Percentiles rank a stretch among this genome's conserved stretches.
Evolutionary conservation across 2,113 vertebrate genomes (phyloP).

Genomic region (Maccullochella peelii): DNA sequence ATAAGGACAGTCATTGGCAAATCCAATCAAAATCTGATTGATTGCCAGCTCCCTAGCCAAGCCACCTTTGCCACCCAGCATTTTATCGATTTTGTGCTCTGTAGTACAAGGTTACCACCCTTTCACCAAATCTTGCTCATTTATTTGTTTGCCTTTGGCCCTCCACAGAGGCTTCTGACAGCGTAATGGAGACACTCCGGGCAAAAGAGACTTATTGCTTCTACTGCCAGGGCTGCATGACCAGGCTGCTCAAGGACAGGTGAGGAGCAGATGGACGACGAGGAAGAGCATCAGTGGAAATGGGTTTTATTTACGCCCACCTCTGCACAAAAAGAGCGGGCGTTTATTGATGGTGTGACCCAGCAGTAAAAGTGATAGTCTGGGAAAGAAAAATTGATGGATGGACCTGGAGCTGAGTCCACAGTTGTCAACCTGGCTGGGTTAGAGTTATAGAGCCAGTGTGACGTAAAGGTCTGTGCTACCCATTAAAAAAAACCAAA

Average conservation of each 20-base stretch:
- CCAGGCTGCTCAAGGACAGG: constrained; percentile 86
- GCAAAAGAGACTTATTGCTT: constrained; percentile 84
- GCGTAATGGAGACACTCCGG: constrained; percentile 83
- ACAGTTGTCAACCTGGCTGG: constrained; percentile 48
- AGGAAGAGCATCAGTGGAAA: constrained; percentile 23
- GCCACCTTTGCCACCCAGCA: constrained; percentile 43
- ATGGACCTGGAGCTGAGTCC: constrained; percentile 48
- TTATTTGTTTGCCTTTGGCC: constrained; percentile 56
- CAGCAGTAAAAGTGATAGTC: constrained; percentile 37
- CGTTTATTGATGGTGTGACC: constrained; percentile 60
- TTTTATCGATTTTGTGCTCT: constrained; percentile 60
- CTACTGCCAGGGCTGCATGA: constrained; percentile 91
- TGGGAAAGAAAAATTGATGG: constrained; percentile 47
- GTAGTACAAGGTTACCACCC: constrained; percentile 56
- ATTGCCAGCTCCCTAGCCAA: constrained; percentile 35
- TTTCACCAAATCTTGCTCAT: constrained; percentile 50
- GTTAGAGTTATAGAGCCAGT: constrained; percentile 57
- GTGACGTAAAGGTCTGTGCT: constrained; percentile 52
- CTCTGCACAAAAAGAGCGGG: constrained; percentile 45
- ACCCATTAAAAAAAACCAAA: constrained; percentile 69
- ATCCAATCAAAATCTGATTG: constrained; percentile 56
- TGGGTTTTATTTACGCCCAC: constrained; percentile 57
- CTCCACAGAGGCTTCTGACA: constrained; percentile 81
- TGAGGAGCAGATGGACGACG: constrained; percentile 79
- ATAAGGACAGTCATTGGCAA: constrained; percentile 49